Base-by-base conservation (phyloP, 2,113 vertebrate species). In the Furnarius figulus region DNA sequence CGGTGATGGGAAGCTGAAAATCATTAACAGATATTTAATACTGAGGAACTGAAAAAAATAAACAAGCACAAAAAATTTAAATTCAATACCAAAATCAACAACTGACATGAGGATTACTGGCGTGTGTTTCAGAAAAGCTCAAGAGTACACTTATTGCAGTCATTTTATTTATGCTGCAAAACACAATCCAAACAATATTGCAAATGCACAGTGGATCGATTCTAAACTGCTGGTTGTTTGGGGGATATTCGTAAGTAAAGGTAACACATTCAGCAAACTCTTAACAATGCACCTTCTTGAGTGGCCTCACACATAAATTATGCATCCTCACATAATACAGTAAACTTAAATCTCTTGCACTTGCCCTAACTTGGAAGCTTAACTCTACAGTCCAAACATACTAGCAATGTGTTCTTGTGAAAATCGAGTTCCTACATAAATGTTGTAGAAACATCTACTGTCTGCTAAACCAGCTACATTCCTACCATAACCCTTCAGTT, bases 1-100 rank as follows among this genome's bases (percentile, higher is more conserved):
- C 40, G 96, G 96, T 78, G 96, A 97, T 2, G 96, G 95, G 46
- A 97, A 97, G 58, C 95, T 96, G 96, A 55, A 97, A 97, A 96
- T 46, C 77, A 97, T 39, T 95, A 12, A 94, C 14, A 97, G 68
- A n/a, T 71, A 93, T 30, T 95, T 82, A 94, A 71, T 52, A 65
- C 10, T 19, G 13, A 83, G 14, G 7, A 49, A 30, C 62, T 23
- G 17, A 27, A 87, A 94, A 65, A 47, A 70, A 13, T 5, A 24
- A 30, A 5, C 14, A 56, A 12, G 24, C 35, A 25, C 37, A 59
- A 47, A 58, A 37, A 22, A 6, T 61, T 49, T 49, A 58, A 55
- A 19, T 65, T 79, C 23, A 83, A 42, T 27, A 58, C 28, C 31
- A 23, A 75, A 82, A 46, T 37, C 33, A 82, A 35, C 9, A 87